Conservation (phyloP, 1,140 invertebrate species). For the Caenorhabditis briggsae region DNA sequence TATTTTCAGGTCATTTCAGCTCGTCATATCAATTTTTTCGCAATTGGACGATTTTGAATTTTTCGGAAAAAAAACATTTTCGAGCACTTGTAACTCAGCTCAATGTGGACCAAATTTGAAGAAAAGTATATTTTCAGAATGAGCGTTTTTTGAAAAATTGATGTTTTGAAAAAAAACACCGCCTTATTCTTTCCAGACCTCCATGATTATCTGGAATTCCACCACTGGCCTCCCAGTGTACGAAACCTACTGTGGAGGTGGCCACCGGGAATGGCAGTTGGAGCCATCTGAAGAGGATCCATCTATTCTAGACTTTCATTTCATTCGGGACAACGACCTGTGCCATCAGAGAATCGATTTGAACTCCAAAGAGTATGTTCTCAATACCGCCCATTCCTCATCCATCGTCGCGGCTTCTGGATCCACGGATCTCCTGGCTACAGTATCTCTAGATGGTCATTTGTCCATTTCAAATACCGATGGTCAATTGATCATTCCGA, state of each 20-base stretch:
- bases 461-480: background rate
- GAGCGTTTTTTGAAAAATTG: background rate
- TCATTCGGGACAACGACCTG: background rate
- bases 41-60: too few relatives aligned
- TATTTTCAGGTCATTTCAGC: too few relatives aligned
- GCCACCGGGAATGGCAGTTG: background rate
- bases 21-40: too few relatives aligned
- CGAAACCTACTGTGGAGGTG: conserved; percentile 12
- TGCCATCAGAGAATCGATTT: conserved; percentile 19
- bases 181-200: background rate
- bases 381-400: background rate
- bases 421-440: background rate
- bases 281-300: background rate
- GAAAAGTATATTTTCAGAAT: background rate
- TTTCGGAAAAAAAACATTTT: too few relatives aligned
- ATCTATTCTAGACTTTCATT: background rate
- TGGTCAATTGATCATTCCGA: background rate
- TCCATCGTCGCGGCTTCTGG: conserved; percentile 3
- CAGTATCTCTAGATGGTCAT: conserved; percentile 33
- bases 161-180: background rate
- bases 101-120: too few relatives aligned
- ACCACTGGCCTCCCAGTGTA: background rate
- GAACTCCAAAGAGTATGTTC: background rate
- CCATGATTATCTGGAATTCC: conserved; percentile 22
- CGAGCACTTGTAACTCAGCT: too few relatives aligned